These are phyloP conservation scores for Scartelaos histophorus DNA, from an alignment of 2,113 vertebrate genomes.

Conservation along the genomic window DNA sequence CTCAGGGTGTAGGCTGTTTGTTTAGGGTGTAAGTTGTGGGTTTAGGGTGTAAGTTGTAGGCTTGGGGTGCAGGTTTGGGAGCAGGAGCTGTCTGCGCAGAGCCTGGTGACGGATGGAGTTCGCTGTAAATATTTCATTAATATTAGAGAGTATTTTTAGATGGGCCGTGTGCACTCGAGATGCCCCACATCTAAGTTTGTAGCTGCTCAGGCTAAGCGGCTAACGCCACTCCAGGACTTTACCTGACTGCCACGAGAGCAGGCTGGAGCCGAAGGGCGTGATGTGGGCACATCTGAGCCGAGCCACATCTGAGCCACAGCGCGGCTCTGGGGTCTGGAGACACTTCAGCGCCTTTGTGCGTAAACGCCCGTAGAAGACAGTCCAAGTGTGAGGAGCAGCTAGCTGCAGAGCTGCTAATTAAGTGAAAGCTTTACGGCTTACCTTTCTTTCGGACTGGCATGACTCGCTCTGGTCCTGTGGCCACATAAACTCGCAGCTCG, in stretches of 20 bases:
- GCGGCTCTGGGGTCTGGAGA: not conserved
- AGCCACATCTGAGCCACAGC: not conserved
- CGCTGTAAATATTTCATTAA: constrained; percentile 29
- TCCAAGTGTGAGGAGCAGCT: constrained; percentile 24
- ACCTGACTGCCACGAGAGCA: constrained; percentile 23
- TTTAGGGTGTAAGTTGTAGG: not conserved
- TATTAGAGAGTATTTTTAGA: constrained; percentile 62
- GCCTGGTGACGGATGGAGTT: not conserved
- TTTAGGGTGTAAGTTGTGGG: not conserved
- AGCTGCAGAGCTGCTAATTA: constrained; percentile 39
- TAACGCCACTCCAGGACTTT: constrained; percentile 53
- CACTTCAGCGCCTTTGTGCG: not conserved
- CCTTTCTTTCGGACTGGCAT: constrained; percentile 94
- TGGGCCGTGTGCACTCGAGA: constrained; percentile 36
- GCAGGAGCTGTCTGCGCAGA: not conserved
- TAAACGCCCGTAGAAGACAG: not conserved
- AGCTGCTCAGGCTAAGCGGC: constrained; percentile 53
- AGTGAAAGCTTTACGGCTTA: constrained; percentile 69
- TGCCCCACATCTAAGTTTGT: constrained; percentile 63
- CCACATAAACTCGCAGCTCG: constrained; percentile 33
- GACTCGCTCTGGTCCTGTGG: constrained; percentile 49
- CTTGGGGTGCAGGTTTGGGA: not conserved
- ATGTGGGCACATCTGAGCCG: fast-evolving
- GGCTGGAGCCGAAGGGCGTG: constrained; percentile 5
- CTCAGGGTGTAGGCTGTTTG: not conserved